Base-by-base conservation (phyloP, 2,797 vertebrate species). In the Artibeus lituratus region DNA sequence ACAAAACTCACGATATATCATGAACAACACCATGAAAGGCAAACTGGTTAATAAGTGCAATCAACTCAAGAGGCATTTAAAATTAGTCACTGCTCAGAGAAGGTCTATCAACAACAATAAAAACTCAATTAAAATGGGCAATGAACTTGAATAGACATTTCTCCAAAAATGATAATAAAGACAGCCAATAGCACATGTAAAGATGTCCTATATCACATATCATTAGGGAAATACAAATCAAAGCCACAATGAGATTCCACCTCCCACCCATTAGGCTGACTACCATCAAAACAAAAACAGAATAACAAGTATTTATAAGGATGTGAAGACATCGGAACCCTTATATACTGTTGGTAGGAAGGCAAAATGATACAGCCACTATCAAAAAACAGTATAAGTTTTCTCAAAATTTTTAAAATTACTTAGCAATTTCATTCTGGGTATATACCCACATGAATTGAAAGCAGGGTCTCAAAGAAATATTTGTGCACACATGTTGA, bases 71-170 rank as follows among this genome's bases (percentile, higher is more conserved):
- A 21, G 37, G 44, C 8, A 18, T 67, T 90, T 78, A 69, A 95
- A 95, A 90, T 88, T 49, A 89, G 8, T 70, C 47, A 57, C 44
- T 85, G n/a, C 44, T 87, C 49, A 78, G 90, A 77, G 94, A 87
- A 85, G 42, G 21, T 91, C 84, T 49, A 72, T 65, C 42, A 84
- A 84, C 21, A 94, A 57, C 26, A 77, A 86, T 4, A 67, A 76
- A 84, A 94, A 57, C 10, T 51, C 19, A 19, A 89, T 26, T 93
- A 39, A 91, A 80, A 89, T 76, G 10, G 22, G 21, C 35, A 55
- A 92, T 93, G 16, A 10, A 62, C 14, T 86, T 87, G 42, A 87
- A 53, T 62, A 78, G 42, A 83, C 26, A 62, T 76, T 84, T 83
- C 37, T 95, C 80, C 26, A 88, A 88, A 90, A 51, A 93, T 80